A percentile compares a stretch with the other conserved stretches of the same genome.
These are phyloP conservation scores for Tetragonula carbonaria DNA, from an alignment of 2,888 invertebrate species.

Conservation along the genomic window DNA sequence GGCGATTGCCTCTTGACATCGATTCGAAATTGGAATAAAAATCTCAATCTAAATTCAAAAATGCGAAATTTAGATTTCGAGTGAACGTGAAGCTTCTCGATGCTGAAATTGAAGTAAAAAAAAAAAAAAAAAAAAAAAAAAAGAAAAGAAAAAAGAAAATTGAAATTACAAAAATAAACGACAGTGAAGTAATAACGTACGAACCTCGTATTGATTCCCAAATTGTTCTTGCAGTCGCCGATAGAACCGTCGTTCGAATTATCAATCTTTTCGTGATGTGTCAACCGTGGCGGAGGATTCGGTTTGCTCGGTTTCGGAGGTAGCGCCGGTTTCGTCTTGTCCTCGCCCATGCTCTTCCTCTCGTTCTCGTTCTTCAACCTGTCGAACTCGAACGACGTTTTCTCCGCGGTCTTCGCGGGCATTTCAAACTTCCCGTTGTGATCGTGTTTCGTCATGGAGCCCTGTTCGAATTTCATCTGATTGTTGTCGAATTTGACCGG, in stretches of 20 bases:
- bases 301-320: constrained; percentile 90
- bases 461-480: constrained; percentile 70
- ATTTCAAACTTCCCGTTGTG: constrained; percentile 77
- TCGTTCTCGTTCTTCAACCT: constrained; percentile 74
- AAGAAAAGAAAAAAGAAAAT: background rate
- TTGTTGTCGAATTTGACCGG: constrained; percentile 66
- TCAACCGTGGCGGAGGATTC: constrained; percentile 82
- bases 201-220: constrained; percentile 73
- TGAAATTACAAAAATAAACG: background rate
- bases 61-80: background rate
- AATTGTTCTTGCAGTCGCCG: constrained; percentile 69
- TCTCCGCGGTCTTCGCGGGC: constrained; percentile 75
- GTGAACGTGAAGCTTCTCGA: background rate
- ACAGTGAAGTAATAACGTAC: constrained; percentile 13
- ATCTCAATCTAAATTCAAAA: background rate
- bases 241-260: constrained; percentile 51
- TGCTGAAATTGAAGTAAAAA: background rate
- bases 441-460: constrained; percentile 71
- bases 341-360: constrained; percentile 76
- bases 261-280: constrained; percentile 80
- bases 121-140: too few relatives aligned
- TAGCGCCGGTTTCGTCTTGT: constrained; percentile 89
- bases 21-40: background rate
- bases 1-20: background rate
- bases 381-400: constrained; percentile 79